These are phyloP conservation scores for Rhinophrynus dorsalis DNA, from an alignment of 2,797 vertebrate genomes.

Conservation along the genomic window DNA sequence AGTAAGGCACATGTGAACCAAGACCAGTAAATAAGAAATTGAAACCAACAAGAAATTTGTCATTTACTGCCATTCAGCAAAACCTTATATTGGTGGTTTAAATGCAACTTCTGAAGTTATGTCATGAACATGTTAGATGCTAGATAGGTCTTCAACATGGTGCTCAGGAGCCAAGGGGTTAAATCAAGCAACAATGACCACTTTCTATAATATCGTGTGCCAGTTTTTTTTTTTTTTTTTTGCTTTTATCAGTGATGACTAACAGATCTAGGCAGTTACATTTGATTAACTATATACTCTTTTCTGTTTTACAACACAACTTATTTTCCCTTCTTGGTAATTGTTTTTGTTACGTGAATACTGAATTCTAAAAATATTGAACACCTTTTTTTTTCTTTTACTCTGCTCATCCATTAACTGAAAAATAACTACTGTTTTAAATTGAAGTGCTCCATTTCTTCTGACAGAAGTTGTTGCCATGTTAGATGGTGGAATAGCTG, in stretches of 20 bases:
- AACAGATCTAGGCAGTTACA: background rate
- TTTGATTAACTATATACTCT: background rate
- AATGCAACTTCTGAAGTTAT: conserved; percentile 69
- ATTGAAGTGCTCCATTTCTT: background rate
- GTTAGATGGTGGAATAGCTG: no score
- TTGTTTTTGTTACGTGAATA: background rate
- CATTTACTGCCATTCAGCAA: conserved; percentile 64
- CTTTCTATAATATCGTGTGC: background rate
- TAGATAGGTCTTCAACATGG: no score
- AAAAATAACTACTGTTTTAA: background rate
- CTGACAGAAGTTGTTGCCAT: background rate
- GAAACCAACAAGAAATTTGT: conserved; percentile 73
- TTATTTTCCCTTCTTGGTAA: background rate
- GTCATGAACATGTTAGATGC: no score
- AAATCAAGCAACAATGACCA: no score
- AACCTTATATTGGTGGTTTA: conserved; percentile 69
- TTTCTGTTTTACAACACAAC: background rate
- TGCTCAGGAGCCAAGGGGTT: no score
- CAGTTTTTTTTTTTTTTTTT: background rate
- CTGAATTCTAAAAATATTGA: background rate
- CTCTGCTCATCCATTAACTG: background rate
- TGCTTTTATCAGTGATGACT: background rate
- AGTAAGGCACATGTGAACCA: conserved; percentile 59
- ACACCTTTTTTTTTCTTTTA: no score
- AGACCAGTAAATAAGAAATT: background rate